These are phyloP conservation scores for Ips nitidus DNA, from an alignment of 1,140 invertebrate genomes.

Conservation along the genomic window DNA sequence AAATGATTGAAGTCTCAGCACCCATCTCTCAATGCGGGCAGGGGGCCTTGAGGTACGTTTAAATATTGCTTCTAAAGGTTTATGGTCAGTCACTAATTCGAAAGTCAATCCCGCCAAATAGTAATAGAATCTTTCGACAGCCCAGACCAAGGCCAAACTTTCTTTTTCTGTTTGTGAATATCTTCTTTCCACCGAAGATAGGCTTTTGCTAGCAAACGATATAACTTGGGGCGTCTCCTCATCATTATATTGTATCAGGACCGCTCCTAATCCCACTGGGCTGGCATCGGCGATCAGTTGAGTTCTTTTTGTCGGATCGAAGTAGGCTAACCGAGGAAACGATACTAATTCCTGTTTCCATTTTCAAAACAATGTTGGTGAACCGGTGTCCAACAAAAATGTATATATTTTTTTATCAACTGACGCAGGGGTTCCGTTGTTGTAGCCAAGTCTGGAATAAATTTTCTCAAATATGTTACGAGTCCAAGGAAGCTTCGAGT, in stretches of 20 bases:
- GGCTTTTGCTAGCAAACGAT: slow-evolving; percentile 50
- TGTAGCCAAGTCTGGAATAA: slow-evolving; percentile 35
- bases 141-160: slow-evolving; percentile 48
- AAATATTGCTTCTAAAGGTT: slow-evolving; percentile 24
- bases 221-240: slow-evolving; percentile 46
- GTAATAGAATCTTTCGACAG: slow-evolving; percentile 40
- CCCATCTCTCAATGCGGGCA: slow-evolving; percentile 48
- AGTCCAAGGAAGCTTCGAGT: slow-evolving; percentile 38
- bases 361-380: slow-evolving; percentile 32
- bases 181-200: slow-evolving; percentile 48
- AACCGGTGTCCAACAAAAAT: slow-evolving; percentile 34
- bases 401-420: slow-evolving; percentile 34
- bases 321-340: slow-evolving; percentile 55
- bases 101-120: slow-evolving; percentile 44
- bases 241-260: slow-evolving; percentile 42
- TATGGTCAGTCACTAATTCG: slow-evolving; percentile 29
- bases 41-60: slow-evolving; percentile 11
- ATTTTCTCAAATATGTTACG: slow-evolving; percentile 39
- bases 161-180: slow-evolving; percentile 54
- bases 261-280: slow-evolving; percentile 51
- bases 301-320: slow-evolving; percentile 42
- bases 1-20: slow-evolving; percentile 48
- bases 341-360: slow-evolving; percentile 28
- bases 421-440: slow-evolving; percentile 36
- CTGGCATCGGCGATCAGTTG: slow-evolving; percentile 53